Evolutionary conservation across 35 echinoderm and acorn worm genomes (phyloP).

Genomic region (Ptychodera flava): DNA sequence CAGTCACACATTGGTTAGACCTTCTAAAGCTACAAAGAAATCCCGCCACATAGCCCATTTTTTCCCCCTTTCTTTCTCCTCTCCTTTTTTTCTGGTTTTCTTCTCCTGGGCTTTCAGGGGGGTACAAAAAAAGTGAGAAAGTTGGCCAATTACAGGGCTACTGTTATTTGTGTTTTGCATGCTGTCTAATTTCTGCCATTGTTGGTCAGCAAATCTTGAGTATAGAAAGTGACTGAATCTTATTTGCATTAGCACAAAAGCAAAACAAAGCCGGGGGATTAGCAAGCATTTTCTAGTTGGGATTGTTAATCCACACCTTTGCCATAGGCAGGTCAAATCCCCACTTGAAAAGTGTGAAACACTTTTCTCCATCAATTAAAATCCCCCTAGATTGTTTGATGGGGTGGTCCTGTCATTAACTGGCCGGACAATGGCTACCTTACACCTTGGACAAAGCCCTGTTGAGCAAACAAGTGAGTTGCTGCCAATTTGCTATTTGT

Average conservation of each 20-base stretch:
- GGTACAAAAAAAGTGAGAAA: constrained; percentile 1
- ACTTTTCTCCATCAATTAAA: constrained; percentile 2
- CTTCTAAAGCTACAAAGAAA: neutral
- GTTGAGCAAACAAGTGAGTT: neutral
- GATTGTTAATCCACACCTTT: neutral
- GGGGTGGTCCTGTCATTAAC: neutral
- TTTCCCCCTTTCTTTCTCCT: neutral
- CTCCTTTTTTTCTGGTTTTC: too few species aligned
- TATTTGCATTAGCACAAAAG: constrained; percentile 1
- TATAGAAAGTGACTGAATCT: neutral
- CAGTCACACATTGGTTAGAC: neutral
- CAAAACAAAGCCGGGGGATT: neutral
- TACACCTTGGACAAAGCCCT: neutral
- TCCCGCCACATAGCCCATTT: neutral
- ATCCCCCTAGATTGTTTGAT: neutral
- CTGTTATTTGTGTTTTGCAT: neutral
- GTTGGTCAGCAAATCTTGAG: neutral
- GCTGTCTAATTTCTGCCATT: neutral
- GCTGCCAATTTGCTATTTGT: neutral
- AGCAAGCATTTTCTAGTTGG: too few species aligned
- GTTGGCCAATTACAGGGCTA: neutral
- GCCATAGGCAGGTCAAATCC: neutral
- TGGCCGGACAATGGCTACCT: neutral
- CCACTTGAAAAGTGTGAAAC: neutral
- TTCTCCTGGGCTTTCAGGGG: neutral